These are phyloP conservation scores for Halocynthia roretzi DNA, from an alignment of 23 tunicate species.

Conservation along the genomic window DNA sequence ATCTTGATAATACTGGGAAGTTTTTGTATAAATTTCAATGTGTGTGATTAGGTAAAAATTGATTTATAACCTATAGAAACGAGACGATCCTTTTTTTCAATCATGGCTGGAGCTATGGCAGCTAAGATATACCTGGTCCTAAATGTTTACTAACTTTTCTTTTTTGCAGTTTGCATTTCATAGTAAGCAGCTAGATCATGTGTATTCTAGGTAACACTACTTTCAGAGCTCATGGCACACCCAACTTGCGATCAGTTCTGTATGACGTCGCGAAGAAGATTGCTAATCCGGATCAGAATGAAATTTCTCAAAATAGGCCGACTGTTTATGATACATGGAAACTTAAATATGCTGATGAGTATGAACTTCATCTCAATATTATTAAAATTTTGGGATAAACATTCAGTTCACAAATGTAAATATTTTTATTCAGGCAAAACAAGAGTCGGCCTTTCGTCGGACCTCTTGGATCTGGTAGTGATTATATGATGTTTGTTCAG, in stretches of 20 bases:
- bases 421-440: conserved; percentile 3
- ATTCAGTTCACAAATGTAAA: no score
- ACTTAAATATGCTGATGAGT: conserved; percentile 24
- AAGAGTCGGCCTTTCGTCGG: conserved; percentile 37
- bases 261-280: conserved; percentile 37
- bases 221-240: conserved; percentile 60
- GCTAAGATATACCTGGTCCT: not conserved
- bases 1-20: no score
- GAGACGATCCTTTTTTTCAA: not conserved
- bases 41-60: no score
- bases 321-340: conserved; percentile 92
- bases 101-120: no score
- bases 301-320: conserved; percentile 32
- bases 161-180: no score
- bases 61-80: not conserved
- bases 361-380: not conserved
- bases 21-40: no score
- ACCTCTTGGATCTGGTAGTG: conserved; percentile 79
- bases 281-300: conserved; percentile 49
- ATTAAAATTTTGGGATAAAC: no score
- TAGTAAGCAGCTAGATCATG: not conserved
- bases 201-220: conserved; percentile 32
- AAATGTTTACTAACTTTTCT: not conserved
- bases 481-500: conserved; percentile 67
- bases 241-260: conserved; percentile 37